Percentiles rank a stretch among this genome's conserved stretches.
Evolutionary conservation across 2,797 vertebrate genomes (phyloP).

Genomic region (Cheirogaleus major): DNA sequence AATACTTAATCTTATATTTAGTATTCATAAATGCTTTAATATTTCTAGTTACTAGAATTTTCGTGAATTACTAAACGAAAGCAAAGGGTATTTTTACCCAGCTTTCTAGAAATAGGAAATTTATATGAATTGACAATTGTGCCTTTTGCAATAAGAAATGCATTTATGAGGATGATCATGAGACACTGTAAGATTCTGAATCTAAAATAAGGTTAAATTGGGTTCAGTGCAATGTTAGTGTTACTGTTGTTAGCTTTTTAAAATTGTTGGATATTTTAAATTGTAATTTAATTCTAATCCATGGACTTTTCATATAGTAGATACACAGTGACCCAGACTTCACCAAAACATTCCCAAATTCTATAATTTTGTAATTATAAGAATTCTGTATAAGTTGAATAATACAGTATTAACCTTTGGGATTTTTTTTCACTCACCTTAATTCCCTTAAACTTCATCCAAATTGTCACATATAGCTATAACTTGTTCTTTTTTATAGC

Average conservation of each 20-base stretch:
- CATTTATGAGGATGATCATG: background rate
- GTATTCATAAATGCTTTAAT: background rate
- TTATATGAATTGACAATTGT: background rate
- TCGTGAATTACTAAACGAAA: background rate
- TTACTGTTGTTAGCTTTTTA: background rate
- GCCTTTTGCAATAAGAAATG: conserved; percentile 13
- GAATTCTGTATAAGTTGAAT: background rate
- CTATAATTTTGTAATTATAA: background rate
- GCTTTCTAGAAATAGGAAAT: background rate
- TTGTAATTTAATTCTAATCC: background rate
- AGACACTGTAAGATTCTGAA: background rate
- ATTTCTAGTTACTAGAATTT: background rate
- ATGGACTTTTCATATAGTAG: background rate
- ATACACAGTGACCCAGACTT: background rate
- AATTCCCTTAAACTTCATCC: background rate
- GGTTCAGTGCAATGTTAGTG: background rate
- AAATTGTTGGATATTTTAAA: conserved; percentile 2
- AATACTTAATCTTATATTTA: conserved; percentile 28
- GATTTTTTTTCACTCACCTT: background rate
- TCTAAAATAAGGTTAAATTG: background rate
- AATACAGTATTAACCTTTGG: background rate
- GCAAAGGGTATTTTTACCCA: background rate
- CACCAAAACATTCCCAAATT: background rate
- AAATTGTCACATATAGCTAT: background rate
- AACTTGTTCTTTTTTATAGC: background rate